phyloP scores from a whole-genome alignment of 2,113 vertebrate species.

The Gila orcuttii region DNA sequence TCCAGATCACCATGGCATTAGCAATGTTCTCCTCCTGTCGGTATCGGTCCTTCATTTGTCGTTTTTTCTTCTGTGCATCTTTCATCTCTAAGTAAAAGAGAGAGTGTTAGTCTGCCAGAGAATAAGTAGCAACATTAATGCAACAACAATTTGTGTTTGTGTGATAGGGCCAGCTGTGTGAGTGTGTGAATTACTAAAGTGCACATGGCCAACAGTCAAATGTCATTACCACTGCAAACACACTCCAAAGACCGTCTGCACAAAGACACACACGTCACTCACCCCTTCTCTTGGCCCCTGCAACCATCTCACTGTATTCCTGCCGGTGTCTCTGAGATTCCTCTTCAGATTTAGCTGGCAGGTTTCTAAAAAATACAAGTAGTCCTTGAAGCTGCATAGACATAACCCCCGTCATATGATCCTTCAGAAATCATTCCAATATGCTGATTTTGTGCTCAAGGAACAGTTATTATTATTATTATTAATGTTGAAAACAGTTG shows the following conservation, averaged over 20 bases:
- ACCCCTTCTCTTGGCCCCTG: slow-evolving; percentile 95
- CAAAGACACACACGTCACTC: slow-evolving; percentile 28
- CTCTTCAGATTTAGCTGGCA: slow-evolving; percentile 93
- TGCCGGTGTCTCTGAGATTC: slow-evolving; percentile 92
- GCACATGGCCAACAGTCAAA: not conserved
- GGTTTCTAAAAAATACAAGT: slow-evolving; percentile 79
- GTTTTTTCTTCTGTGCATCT: slow-evolving; percentile 87
- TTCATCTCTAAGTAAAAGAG: slow-evolving; percentile 78
- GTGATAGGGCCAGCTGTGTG: not conserved
- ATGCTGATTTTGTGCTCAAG: no score
- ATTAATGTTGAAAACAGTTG: no score
- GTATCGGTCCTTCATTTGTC: slow-evolving; percentile 87
- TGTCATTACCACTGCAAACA: not conserved
- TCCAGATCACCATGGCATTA: slow-evolving; percentile 87
- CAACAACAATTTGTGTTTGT: not conserved
- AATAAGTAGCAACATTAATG: not conserved
- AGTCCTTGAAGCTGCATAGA: not conserved
- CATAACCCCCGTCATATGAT: not conserved
- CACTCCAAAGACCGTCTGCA: not conserved
- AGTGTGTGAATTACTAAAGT: not conserved
- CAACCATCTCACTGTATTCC: slow-evolving; percentile 97
- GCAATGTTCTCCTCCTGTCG: slow-evolving; percentile 87
- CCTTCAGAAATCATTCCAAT: no score
- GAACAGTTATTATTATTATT: no score
- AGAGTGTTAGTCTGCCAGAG: not conserved